Evolutionary conservation across 2,113 vertebrate genomes (phyloP).

Genomic region (Galeopterus variegatus): DNA sequence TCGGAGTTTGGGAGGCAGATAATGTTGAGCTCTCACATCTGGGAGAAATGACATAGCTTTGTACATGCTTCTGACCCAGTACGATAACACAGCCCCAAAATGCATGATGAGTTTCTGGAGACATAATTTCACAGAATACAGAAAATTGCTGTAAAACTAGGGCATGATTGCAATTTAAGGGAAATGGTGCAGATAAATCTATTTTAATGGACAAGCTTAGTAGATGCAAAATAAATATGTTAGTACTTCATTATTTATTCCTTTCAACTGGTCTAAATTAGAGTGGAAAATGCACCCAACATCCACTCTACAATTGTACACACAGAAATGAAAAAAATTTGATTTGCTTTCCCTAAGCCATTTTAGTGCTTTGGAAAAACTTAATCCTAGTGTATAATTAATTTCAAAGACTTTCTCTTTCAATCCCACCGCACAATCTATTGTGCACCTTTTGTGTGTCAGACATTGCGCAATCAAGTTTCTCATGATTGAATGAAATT

Average conservation of each 20-base stretch:
- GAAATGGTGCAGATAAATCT: constrained; percentile 92
- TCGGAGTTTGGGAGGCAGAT: neutral
- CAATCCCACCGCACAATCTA: neutral
- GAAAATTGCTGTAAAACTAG: constrained; percentile 85
- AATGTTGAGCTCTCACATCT: neutral
- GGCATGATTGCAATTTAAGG: constrained; percentile 87
- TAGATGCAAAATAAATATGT: constrained; percentile 85
- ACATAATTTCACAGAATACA: constrained; percentile 85
- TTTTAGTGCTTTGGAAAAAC: constrained; percentile 73
- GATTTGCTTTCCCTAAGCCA: constrained; percentile 52
- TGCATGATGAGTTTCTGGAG: constrained; percentile 34
- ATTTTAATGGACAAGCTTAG: constrained; percentile 88
- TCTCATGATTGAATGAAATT: neutral
- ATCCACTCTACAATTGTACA: neutral
- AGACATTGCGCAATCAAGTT: neutral
- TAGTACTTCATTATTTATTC: constrained; percentile 85
- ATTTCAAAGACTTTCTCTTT: constrained; percentile 62
- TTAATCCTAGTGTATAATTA: constrained; percentile 66
- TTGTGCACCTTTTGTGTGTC: constrained; percentile 26
- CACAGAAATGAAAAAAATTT: constrained; percentile 4
- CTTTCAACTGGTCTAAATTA: constrained; percentile 84
- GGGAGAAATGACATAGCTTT: neutral
- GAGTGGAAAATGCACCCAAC: constrained; percentile 76
- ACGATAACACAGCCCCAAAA: constrained; percentile 34
- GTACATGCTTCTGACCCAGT: constrained; percentile 39